A percentile compares a stretch with the other conserved stretches of the same genome.
phyloP scores from a whole-genome alignment of 2,113 vertebrate genomes.

The Actenoides lindsayi region DNA sequence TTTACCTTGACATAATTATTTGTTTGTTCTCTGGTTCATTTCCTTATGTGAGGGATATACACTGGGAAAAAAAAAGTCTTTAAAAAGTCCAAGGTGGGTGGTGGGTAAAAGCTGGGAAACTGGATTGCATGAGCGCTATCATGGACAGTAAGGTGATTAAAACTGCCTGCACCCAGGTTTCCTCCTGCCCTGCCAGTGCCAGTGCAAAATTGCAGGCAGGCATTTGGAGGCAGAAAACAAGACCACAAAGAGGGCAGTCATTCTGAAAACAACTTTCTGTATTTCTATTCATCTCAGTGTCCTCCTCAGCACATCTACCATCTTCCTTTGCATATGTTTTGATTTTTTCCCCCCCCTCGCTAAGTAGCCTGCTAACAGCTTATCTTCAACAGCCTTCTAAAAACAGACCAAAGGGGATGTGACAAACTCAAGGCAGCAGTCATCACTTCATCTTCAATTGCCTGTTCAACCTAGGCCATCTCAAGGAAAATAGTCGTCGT shows the following conservation, averaged over 20 bases:
- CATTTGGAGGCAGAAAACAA: background rate
- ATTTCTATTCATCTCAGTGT: background rate
- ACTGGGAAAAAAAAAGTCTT: background rate
- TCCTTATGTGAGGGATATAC: background rate
- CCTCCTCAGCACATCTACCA: background rate
- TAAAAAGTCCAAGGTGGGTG: background rate
- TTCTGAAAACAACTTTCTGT: background rate
- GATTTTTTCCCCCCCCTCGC: background rate
- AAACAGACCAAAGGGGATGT: conserved; percentile 68
- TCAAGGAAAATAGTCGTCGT: background rate
- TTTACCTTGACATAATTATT: background rate
- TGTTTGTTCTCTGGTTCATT: background rate
- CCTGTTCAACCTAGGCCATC: background rate
- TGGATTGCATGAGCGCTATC: background rate
- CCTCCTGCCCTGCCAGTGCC: background rate
- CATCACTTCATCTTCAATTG: conserved; percentile 20
- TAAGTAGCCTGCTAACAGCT: conserved; percentile 20
- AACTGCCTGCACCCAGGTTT: background rate
- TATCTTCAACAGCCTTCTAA: conserved; percentile 76
- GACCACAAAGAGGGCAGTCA: background rate
- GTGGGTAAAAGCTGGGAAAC: background rate
- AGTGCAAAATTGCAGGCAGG: background rate
- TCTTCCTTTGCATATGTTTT: background rate
- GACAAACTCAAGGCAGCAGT: conserved; percentile 13
- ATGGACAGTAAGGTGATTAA: background rate